These are phyloP conservation scores for Leptosomus discolor DNA, from an alignment of 2,113 vertebrate species.

Conservation along the genomic window DNA sequence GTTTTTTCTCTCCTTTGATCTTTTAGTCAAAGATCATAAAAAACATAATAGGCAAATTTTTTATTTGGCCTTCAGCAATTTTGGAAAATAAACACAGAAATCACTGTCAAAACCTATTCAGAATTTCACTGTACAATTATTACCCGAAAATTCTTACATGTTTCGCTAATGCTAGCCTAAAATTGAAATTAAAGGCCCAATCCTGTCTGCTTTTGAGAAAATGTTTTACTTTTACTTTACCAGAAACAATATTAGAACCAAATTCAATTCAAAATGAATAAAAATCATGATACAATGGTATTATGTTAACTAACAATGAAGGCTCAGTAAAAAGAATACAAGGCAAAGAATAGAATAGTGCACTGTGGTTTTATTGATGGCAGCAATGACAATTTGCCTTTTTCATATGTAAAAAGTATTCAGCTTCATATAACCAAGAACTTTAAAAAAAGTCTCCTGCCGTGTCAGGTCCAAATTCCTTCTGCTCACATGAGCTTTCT, in stretches of 20 bases:
- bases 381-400: conserved; percentile 60
- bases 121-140: neutral
- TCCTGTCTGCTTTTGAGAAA: neutral
- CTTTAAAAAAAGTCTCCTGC: conserved; percentile 59
- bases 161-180: neutral
- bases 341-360: conserved; percentile 65
- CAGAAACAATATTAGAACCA: neutral
- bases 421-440: conserved; percentile 59
- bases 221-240: neutral
- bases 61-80: conserved; percentile 22
- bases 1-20: neutral
- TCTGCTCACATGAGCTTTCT: conserved; percentile 24
- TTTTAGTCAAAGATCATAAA: neutral
- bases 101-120: neutral
- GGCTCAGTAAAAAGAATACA: conserved; percentile 57
- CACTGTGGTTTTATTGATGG: conserved; percentile 68
- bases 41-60: neutral
- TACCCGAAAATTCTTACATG: neutral
- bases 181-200: neutral
- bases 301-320: neutral
- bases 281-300: neutral
- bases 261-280: neutral
- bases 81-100: conserved; percentile 30
- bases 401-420: conserved; percentile 71
- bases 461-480: conserved; percentile 34